phyloP scores from a whole-genome alignment of 2,113 vertebrate genomes.

The Salvelinus alpinus region DNA sequence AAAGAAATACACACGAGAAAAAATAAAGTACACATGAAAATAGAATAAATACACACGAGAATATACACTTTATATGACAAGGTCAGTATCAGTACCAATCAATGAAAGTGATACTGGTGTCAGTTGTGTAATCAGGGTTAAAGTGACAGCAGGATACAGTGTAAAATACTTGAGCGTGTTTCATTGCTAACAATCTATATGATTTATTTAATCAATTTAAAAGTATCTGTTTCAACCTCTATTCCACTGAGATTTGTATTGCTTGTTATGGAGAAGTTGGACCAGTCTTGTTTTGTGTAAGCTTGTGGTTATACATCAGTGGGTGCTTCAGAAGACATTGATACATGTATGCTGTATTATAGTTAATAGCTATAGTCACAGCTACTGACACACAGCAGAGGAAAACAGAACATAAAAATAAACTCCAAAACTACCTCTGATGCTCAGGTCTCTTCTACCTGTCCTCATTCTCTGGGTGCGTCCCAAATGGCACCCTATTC shows the following conservation, averaged over 20 bases:
- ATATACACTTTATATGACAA: too few species aligned
- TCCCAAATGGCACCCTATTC: too few species aligned
- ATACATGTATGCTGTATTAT: too few species aligned
- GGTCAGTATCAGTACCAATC: too few species aligned
- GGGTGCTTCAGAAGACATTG: slow-evolving; percentile 3
- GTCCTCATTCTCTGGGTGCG: neutral
- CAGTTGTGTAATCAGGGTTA: too few species aligned
- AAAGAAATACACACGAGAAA: too few species aligned
- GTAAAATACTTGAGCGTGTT: too few species aligned
- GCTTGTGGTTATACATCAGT: slow-evolving; percentile 12
- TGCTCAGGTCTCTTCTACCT: neutral
- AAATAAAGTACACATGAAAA: too few species aligned
- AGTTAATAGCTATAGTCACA: neutral
- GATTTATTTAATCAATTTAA: neutral
- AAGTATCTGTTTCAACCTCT: neutral
- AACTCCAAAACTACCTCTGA: neutral
- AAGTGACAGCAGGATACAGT: too few species aligned
- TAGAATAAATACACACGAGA: too few species aligned
- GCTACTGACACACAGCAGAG: neutral
- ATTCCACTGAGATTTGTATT: neutral
- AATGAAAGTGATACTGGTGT: too few species aligned
- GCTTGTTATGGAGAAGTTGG: neutral
- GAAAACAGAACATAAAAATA: neutral
- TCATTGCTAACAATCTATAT: neutral
- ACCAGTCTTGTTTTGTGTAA: slow-evolving; percentile 3